A percentile compares a stretch with the other conserved stretches of the same genome.
phyloP scores from a whole-genome alignment of 2,888 invertebrate genomes.

The Leptopilina drosophilae region DNA sequence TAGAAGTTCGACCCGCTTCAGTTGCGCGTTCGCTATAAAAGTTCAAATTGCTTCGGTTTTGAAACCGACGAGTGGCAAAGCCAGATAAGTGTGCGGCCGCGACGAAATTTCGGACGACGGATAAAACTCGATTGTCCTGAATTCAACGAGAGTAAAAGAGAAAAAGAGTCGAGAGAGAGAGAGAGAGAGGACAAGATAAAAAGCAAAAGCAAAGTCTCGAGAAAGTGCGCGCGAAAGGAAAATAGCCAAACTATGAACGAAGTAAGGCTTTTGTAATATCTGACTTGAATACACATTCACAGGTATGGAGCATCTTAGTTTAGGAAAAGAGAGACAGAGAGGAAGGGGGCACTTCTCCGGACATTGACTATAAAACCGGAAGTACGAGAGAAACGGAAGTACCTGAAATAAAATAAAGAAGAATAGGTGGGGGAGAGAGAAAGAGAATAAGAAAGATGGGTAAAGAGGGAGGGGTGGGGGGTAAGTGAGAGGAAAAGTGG shows the following conservation, averaged over 20 bases:
- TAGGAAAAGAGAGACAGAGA: too few species aligned
- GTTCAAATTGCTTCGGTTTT: constrained; percentile 35
- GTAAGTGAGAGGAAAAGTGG: constrained; percentile 1
- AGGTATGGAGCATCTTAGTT: too few species aligned
- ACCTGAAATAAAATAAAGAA: constrained; percentile 49
- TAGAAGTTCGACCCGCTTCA: constrained; percentile 8
- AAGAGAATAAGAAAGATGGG: constrained; percentile 62
- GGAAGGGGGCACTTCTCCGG: constrained; percentile 20
- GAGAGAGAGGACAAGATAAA: too few species aligned
- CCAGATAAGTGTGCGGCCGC: constrained; percentile 52
- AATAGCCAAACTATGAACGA: constrained; percentile 42
- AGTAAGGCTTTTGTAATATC: constrained; percentile 45
- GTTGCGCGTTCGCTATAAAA: constrained; percentile 24
- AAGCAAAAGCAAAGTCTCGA: constrained; percentile 32
- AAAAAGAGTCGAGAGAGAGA: not conserved
- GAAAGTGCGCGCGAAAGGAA: constrained; percentile 47
- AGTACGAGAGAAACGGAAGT: constrained; percentile 49
- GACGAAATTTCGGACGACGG: constrained; percentile 37
- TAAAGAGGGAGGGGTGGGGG: not conserved
- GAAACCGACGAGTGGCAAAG: constrained; percentile 37
- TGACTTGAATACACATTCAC: constrained; percentile 47
- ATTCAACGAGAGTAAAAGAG: constrained; percentile 11
- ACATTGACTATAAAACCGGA: constrained; percentile 32
- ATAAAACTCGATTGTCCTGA: constrained; percentile 49
- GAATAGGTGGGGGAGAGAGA: constrained; percentile 47